These are phyloP conservation scores for Chlorops oryzae DNA, from an alignment of 1,140 invertebrate genomes.

Conservation along the genomic window DNA sequence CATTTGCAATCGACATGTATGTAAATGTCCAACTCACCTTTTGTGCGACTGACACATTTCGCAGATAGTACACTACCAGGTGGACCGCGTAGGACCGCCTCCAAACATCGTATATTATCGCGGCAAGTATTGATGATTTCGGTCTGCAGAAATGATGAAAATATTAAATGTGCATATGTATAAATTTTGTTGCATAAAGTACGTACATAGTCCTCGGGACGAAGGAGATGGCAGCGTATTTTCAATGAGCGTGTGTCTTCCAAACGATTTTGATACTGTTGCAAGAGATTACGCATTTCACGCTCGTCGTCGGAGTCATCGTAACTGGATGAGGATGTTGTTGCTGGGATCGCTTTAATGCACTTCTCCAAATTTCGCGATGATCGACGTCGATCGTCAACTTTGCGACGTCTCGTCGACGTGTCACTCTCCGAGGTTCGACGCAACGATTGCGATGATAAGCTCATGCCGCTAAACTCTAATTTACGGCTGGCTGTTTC, in stretches of 20 bases:
- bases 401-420: constrained; percentile 37
- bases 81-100: constrained; percentile 51
- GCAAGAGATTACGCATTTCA: constrained; percentile 39
- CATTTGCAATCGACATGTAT: constrained; percentile 36
- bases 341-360: constrained; percentile 36
- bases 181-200: neutral
- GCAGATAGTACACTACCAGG: constrained; percentile 39
- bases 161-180: neutral
- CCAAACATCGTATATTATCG: constrained; percentile 65
- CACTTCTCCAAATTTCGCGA: constrained; percentile 41
- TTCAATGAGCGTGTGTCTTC: constrained; percentile 43
- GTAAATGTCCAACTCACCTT: constrained; percentile 39
- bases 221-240: constrained; percentile 42
- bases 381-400: constrained; percentile 38
- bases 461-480: constrained; percentile 41
- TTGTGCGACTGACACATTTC: constrained; percentile 38
- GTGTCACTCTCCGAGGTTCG: constrained; percentile 46
- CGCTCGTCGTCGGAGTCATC: constrained; percentile 43
- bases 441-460: constrained; percentile 37
- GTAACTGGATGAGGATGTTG: constrained; percentile 33
- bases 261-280: constrained; percentile 36
- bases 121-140: constrained; percentile 69
- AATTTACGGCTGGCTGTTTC: constrained; percentile 41
- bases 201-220: constrained; percentile 47
- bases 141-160: constrained; percentile 50